Conservation (phyloP, 2,888 invertebrate species). For the Coenonympha glycerion region DNA sequence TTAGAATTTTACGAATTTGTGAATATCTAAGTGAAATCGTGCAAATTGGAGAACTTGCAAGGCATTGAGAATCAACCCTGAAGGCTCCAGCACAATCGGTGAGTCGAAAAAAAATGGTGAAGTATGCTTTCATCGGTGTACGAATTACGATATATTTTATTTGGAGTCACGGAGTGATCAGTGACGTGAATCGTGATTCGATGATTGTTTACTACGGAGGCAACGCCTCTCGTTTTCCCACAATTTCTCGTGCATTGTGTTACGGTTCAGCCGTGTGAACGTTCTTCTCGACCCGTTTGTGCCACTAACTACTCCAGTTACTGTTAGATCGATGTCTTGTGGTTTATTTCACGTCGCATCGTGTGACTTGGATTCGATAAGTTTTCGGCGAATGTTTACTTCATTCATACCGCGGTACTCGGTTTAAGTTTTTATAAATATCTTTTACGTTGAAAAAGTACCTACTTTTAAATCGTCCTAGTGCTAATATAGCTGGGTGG, state of each 20-base stretch:
- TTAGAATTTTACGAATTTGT: constrained; percentile 34
- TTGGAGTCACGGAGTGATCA: constrained; percentile 66
- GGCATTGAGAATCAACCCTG: constrained; percentile 6
- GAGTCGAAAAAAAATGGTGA: constrained; percentile 16
- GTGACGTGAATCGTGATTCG: too few relatives aligned
- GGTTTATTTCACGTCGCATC: constrained; percentile 28
- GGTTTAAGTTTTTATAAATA: background rate
- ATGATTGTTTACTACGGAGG: constrained; percentile 72
- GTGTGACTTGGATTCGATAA: constrained; percentile 48
- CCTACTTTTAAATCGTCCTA: background rate
- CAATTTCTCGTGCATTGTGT: constrained; percentile 72
- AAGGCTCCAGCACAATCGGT: constrained; percentile 21
- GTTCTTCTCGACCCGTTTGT: constrained; percentile 48
- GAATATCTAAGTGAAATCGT: constrained; percentile 48
- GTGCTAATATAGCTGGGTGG: constrained; percentile 14
- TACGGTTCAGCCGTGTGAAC: constrained; percentile 60
- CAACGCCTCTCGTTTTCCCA: constrained; percentile 74
- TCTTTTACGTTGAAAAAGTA: background rate
- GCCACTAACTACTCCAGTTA: constrained; percentile 24
- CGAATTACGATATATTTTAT: constrained; percentile 51
- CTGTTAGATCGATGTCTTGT: constrained; percentile 38
- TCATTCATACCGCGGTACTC: constrained; percentile 9
- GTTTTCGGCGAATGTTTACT: constrained; percentile 42
- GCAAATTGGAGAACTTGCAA: constrained; percentile 18
- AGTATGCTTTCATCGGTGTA: constrained; percentile 26